Evolutionary conservation across 2,113 vertebrate species (phyloP).

Genomic region (Phainopepla nitens): DNA sequence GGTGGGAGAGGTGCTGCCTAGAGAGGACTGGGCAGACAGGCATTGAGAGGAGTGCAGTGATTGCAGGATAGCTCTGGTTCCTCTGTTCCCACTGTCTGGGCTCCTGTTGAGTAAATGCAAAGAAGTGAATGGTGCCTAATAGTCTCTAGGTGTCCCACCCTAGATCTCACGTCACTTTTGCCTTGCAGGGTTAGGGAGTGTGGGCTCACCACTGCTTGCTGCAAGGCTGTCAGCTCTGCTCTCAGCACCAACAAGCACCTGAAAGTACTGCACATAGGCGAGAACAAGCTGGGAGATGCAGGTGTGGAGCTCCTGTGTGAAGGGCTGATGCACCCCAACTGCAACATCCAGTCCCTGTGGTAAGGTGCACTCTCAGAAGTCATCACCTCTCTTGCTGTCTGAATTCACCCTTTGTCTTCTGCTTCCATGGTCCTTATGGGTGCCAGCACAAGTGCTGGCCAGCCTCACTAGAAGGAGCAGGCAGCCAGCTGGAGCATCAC

Average conservation of each 20-base stretch:
- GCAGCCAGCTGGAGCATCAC: neutral
- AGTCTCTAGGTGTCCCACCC: neutral
- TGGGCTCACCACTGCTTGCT: conserved; percentile 53
- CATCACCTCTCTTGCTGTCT: neutral
- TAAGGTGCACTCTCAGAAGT: conserved; percentile 28
- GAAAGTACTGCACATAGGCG: conserved; percentile 62
- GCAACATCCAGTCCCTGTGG: conserved; percentile 59
- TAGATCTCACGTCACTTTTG: neutral
- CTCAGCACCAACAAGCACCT: conserved; percentile 48
- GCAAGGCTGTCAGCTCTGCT: conserved; percentile 38
- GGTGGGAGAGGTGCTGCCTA: neutral
- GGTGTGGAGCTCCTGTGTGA: conserved; percentile 57
- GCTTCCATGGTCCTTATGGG: neutral
- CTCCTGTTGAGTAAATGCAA: neutral
- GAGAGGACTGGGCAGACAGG: neutral
- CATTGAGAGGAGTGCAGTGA: neutral
- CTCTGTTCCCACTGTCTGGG: neutral
- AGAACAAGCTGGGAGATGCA: conserved; percentile 57
- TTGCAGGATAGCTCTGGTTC: neutral
- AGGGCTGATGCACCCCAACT: conserved; percentile 52
- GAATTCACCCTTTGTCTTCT: neutral
- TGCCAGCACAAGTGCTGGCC: neutral
- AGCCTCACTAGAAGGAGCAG: neutral
- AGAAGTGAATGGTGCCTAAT: neutral
- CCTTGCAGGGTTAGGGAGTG: conserved; percentile 68